These are phyloP conservation scores for Nyctereutes procyonoides DNA, from an alignment of 2,113 vertebrate species.

Conservation along the genomic window DNA sequence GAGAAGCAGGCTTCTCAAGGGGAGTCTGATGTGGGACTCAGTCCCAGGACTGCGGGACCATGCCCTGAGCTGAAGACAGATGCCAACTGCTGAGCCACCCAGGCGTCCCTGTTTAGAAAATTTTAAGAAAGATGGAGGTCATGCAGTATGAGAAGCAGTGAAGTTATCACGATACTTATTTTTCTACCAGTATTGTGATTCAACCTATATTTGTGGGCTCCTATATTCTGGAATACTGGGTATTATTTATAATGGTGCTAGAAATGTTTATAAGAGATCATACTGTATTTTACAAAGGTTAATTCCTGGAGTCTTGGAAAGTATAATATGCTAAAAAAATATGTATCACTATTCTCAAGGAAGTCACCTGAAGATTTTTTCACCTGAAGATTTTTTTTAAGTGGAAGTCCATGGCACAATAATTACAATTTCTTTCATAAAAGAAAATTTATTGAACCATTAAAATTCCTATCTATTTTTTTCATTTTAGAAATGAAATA, in stretches of 20 bases:
- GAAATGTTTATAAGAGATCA: background rate
- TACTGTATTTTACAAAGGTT: background rate
- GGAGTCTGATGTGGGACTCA: too few species aligned
- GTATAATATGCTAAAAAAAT: background rate
- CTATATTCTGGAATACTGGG: background rate
- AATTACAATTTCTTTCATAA: background rate
- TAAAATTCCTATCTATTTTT: background rate
- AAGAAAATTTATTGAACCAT: background rate
- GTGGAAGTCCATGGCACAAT: too few species aligned
- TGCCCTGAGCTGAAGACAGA: too few species aligned
- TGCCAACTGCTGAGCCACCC: too few species aligned
- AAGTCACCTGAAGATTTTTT: background rate
- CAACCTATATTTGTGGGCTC: background rate
- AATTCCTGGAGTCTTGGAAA: fast-evolving
- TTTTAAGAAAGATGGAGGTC: background rate
- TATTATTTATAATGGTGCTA: background rate
- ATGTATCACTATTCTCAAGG: background rate
- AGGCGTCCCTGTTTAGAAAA: background rate
- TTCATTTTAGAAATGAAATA: background rate
- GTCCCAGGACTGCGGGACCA: too few species aligned
- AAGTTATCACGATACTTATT: background rate
- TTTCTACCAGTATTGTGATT: background rate
- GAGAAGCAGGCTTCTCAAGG: too few species aligned
- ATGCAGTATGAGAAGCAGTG: background rate
- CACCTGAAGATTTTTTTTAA: background rate